phyloP scores from a whole-genome alignment of 1,140 invertebrate genomes.

The Atopsyche davidsoni region DNA sequence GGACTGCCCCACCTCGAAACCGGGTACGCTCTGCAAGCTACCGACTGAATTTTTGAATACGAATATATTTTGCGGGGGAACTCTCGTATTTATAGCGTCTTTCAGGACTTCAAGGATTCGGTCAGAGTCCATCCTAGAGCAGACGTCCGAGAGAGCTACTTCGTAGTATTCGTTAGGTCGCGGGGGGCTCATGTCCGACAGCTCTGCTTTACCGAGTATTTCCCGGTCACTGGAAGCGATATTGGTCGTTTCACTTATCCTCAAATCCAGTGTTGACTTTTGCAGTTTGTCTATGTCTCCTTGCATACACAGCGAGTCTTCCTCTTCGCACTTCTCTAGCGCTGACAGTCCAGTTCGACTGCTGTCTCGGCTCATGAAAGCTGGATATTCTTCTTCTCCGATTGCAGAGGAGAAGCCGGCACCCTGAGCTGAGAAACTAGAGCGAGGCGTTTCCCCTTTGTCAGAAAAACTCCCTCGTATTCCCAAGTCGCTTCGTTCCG shows the following conservation, averaged over 20 bases:
- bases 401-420: slow-evolving; percentile 28
- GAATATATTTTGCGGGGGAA: slow-evolving; percentile 67
- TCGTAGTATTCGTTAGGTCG: slow-evolving; percentile 53
- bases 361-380: slow-evolving; percentile 37
- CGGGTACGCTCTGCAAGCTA: slow-evolving; percentile 13
- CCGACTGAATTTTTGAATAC: slow-evolving; percentile 42
- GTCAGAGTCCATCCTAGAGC: slow-evolving; percentile 67
- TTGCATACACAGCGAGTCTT: slow-evolving; percentile 32
- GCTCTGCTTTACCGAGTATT: slow-evolving; percentile 36
- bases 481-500: slow-evolving; percentile 43
- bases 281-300: slow-evolving; percentile 43
- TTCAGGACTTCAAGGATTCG: slow-evolving; percentile 78
- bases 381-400: slow-evolving; percentile 42
- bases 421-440: slow-evolving; percentile 45
- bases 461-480: slow-evolving; percentile 41
- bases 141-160: slow-evolving; percentile 71
- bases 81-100: slow-evolving; percentile 70
- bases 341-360: slow-evolving; percentile 31
- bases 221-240: not conserved
- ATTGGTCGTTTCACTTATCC: slow-evolving; percentile 37
- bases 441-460: slow-evolving; percentile 44
- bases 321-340: slow-evolving; percentile 40
- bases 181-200: slow-evolving; percentile 36
- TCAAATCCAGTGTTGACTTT: slow-evolving; percentile 43
- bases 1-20: slow-evolving; percentile 29